Conservation (phyloP, 2,797 vertebrate genomes). For the Characodon lateralis region DNA sequence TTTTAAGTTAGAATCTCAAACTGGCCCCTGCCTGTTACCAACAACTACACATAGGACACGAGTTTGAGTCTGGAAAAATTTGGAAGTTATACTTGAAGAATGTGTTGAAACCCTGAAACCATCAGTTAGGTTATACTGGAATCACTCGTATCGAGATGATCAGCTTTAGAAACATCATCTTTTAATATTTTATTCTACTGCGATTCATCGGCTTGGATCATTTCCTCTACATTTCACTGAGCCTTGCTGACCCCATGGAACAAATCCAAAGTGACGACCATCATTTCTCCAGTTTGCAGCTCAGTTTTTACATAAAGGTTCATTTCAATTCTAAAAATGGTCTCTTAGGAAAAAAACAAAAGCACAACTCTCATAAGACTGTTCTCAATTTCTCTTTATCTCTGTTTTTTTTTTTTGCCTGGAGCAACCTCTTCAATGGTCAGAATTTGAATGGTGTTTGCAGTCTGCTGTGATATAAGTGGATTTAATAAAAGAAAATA, state of each 20-base stretch:
- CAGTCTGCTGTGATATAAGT: conserved; percentile 31
- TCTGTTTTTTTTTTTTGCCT: conserved; percentile 14
- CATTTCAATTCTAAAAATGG: conserved; percentile 41
- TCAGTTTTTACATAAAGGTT: conserved; percentile 42
- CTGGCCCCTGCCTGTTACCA: too few species aligned
- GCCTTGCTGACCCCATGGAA: not conserved
- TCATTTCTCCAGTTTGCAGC: conserved; percentile 50
- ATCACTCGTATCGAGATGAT: not conserved
- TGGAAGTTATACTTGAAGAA: not conserved
- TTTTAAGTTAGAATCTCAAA: too few species aligned
- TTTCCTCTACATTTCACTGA: not conserved
- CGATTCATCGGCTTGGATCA: not conserved
- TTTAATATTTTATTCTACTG: not conserved
- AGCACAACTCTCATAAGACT: conserved; percentile 28
- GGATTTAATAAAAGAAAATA: conserved; percentile 26
- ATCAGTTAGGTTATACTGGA: not conserved
- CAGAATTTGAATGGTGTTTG: conserved; percentile 34
- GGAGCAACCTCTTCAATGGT: conserved; percentile 29
- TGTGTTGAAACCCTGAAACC: not conserved
- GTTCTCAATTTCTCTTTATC: conserved; percentile 14
- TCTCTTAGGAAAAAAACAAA: conserved; percentile 42
- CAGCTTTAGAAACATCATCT: not conserved
- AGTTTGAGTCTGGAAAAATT: not conserved
- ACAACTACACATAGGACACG: too few species aligned
- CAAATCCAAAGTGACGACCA: conserved; percentile 16